phyloP scores from a whole-genome alignment of 2,888 invertebrate species.

The Pardosa pseudoannulata region DNA sequence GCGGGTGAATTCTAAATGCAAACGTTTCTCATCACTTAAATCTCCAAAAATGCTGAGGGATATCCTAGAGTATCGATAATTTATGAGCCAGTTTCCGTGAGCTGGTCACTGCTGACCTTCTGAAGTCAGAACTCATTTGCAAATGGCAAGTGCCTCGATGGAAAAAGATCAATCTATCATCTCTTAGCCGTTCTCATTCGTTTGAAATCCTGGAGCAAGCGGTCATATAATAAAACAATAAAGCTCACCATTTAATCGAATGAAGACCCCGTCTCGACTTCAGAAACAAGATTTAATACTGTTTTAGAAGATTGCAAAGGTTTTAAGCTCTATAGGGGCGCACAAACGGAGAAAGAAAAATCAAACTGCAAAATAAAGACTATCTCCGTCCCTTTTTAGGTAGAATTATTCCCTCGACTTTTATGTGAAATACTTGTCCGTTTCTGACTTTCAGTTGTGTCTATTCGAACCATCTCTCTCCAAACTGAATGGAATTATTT shows the following conservation, averaged over 20 bases:
- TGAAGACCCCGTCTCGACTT: constrained; percentile 49
- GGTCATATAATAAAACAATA: constrained; percentile 64
- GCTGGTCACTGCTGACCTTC: constrained; percentile 42
- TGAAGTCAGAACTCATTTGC: constrained; percentile 50
- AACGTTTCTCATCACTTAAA: too few relatives aligned
- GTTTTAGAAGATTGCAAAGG: constrained; percentile 60
- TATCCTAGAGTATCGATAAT: constrained; percentile 44
- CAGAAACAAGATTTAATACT: constrained; percentile 59
- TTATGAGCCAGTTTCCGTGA: constrained; percentile 28
- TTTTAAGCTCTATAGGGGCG: constrained; percentile 50
- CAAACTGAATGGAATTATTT: constrained; percentile 25
- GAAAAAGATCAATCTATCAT: constrained; percentile 34
- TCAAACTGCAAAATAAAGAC: constrained; percentile 60
- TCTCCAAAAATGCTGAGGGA: not conserved
- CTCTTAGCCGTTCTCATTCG: constrained; percentile 39
- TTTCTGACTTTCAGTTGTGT: constrained; percentile 12
- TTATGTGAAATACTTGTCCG: constrained; percentile 70
- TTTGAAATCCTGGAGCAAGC: constrained; percentile 40
- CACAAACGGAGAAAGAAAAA: constrained; percentile 23
- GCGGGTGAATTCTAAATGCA: too few relatives aligned
- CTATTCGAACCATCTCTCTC: not conserved
- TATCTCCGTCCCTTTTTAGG: constrained; percentile 60
- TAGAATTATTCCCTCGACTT: constrained; percentile 44
- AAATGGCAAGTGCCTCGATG: constrained; percentile 41
- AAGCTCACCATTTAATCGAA: constrained; percentile 61